Conservation (phyloP, 2,888 invertebrate species). For the Chelonus formosanus region DNA sequence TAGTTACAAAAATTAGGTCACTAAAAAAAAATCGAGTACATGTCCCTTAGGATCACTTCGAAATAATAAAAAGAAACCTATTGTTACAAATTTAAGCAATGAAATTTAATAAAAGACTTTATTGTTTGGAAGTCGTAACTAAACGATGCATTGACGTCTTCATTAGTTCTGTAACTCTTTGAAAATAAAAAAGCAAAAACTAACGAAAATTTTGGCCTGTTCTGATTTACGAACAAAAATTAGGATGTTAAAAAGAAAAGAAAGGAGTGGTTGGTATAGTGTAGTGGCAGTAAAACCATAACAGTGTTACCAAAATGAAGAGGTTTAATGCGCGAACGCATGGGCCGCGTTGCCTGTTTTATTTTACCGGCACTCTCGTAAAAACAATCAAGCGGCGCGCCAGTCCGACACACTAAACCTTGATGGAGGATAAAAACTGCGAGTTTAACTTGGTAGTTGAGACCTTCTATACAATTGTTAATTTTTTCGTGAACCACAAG, state of each 20-base stretch:
- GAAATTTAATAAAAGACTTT: slow-evolving; percentile 12
- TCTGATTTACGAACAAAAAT: slow-evolving; percentile 53
- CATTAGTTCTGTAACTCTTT: slow-evolving; percentile 39
- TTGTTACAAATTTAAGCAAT: slow-evolving; percentile 5
- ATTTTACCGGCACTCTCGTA: slow-evolving; percentile 52
- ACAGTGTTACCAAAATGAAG: slow-evolving; percentile 61
- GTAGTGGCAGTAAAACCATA: slow-evolving; percentile 55
- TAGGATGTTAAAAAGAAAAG: neutral
- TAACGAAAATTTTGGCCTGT: slow-evolving; percentile 50
- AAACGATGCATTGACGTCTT: slow-evolving; percentile 46
- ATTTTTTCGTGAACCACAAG: slow-evolving; percentile 10
- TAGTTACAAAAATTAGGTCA: too few relatives aligned
- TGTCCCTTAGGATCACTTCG: too few relatives aligned
- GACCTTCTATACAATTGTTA: slow-evolving; percentile 5
- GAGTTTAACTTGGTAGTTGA: slow-evolving; percentile 36
- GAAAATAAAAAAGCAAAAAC: slow-evolving; percentile 39
- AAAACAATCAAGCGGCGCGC: slow-evolving; percentile 61
- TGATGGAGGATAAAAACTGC: slow-evolving; percentile 54
- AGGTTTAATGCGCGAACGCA: slow-evolving; percentile 54
- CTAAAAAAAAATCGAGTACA: too few relatives aligned
- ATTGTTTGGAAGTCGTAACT: slow-evolving; percentile 4
- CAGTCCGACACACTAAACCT: slow-evolving; percentile 53
- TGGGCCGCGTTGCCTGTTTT: slow-evolving; percentile 37
- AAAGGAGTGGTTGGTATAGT: slow-evolving; percentile 9
- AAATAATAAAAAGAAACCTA: neutral